These are phyloP conservation scores for Cyprinodon variegatus DNA, from an alignment of 2,113 vertebrate genomes.

Conservation along the genomic window DNA sequence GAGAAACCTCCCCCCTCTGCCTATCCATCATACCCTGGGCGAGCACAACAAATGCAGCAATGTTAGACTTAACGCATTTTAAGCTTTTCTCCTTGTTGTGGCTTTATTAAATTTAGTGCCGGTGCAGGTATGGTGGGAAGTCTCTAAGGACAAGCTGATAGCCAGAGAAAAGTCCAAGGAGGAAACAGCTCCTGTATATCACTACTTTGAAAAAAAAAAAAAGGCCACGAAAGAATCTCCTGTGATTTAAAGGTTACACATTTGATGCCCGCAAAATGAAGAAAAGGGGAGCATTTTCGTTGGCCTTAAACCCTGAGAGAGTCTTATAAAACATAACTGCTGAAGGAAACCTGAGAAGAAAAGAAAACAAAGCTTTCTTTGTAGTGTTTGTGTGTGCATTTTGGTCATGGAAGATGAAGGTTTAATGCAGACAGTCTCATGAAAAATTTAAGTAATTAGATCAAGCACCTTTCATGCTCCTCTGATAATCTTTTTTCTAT, in stretches of 20 bases:
- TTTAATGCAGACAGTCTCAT: background rate
- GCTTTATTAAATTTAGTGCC: conserved; percentile 56
- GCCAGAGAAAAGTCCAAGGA: conserved; percentile 49
- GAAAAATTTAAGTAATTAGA: conserved; percentile 16
- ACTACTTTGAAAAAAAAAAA: conserved; percentile 38
- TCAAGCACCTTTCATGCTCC: background rate
- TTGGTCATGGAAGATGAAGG: conserved; percentile 1
- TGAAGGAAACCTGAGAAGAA: conserved; percentile 31
- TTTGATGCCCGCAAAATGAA: conserved; percentile 52
- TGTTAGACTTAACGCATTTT: conserved; percentile 51
- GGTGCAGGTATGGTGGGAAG: conserved; percentile 5
- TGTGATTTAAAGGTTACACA: conserved; percentile 62
- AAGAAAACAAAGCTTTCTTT: conserved; percentile 24
- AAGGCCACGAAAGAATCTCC: conserved; percentile 43
- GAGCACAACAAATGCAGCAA: conserved; percentile 45
- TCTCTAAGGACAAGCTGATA: conserved; percentile 45
- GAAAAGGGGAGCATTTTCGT: conserved; percentile 47
- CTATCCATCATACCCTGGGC: conserved; percentile 53
- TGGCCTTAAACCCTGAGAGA: conserved; percentile 36
- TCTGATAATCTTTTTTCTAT: background rate
- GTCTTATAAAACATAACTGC: conserved; percentile 14
- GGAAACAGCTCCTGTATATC: conserved; percentile 47
- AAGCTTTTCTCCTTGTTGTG: conserved; percentile 53
- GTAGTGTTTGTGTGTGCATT: conserved; percentile 2
- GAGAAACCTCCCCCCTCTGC: conserved; percentile 35